Evolutionary conservation across 1,140 invertebrate genomes (phyloP), one percentile per base, ranked within the genome.

Genomic region (Dendrolimus kikuchii): DNA sequence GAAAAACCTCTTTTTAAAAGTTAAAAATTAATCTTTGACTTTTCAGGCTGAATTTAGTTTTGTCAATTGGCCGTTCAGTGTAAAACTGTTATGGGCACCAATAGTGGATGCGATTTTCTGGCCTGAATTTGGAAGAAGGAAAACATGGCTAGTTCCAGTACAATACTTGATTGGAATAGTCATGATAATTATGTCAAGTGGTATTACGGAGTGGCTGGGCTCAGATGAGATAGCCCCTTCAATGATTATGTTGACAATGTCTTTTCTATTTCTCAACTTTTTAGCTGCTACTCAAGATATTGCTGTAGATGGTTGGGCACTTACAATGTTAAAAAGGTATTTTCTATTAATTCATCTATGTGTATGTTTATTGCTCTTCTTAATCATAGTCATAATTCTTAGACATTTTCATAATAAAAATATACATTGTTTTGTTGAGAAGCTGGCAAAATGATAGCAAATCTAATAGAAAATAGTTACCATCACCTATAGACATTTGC

Each of bases 221-320:
- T 88, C 90, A 6, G 82, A 91, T 40, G 84, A 83, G 0, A 71
- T 70, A 3, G 72, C 89, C n/a, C 95, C 97, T 0, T 94, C 95
- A 74, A 95, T 99, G 50, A 89, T 88, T 38, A 77, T 94, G 38
- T 85, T 99, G 5, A 98, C 97, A 5, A 66, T 90, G 23, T 89
- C 96, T 48, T 99, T 99, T 88, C 96, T 99, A 74, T 88, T 91
- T 50, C 88, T 99, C 1, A 99, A 99, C 72, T 98, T 99, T 69
- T 88, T 99, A 49, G 98, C 98, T 7, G 98, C 99, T 2, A 99
- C 98, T 36, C 99, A 99, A 89, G 99, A 99, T 86, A 99, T 99
- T 77, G 98, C 98, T 52, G 98, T 99, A 2, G 99, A 99, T 91
- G 99, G 99, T 4, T 99, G 99, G 99, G 98, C 98, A 2, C 87